phyloP scores from a whole-genome alignment of 2,113 vertebrate species.

The Pavo muticus region DNA sequence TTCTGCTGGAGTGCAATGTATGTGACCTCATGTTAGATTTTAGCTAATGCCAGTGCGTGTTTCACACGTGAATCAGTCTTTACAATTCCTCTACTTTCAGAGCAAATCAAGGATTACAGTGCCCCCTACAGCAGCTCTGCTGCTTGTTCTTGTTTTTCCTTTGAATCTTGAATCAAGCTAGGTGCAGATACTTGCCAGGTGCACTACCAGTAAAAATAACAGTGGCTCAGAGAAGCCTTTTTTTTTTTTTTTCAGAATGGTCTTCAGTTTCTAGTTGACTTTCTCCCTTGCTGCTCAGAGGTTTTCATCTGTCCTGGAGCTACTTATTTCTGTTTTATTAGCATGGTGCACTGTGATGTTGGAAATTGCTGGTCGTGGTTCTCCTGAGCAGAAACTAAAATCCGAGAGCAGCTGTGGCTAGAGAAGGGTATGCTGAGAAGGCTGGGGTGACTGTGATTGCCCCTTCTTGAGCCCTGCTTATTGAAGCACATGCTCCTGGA shows the following conservation, averaged over 20 bases:
- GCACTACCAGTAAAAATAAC: neutral
- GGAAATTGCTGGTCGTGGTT: neutral
- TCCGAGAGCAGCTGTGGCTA: neutral
- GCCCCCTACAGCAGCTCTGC: neutral
- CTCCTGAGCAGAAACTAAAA: neutral
- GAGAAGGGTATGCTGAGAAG: neutral
- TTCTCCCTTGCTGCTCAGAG: neutral
- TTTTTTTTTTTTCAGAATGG: neutral
- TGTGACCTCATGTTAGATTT: neutral
- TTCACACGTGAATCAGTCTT: neutral
- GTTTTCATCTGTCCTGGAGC: neutral
- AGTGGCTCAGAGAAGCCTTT: neutral
- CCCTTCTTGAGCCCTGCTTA: neutral
- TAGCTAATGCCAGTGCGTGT: neutral
- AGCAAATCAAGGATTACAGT: neutral
- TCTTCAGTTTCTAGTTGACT: neutral
- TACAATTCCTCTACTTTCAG: neutral
- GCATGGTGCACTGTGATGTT: neutral
- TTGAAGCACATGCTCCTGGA: neutral
- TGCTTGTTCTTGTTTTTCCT: neutral
- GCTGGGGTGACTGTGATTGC: neutral
- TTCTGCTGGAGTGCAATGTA: neutral
- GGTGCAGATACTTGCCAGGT: neutral
- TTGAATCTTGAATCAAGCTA: neutral
- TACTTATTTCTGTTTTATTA: neutral